A percentile compares a stretch with the other conserved stretches of the same genome.
Evolutionary conservation across 2,888 invertebrate species (phyloP).

Genomic region (Aspidapion aeneum): DNA sequence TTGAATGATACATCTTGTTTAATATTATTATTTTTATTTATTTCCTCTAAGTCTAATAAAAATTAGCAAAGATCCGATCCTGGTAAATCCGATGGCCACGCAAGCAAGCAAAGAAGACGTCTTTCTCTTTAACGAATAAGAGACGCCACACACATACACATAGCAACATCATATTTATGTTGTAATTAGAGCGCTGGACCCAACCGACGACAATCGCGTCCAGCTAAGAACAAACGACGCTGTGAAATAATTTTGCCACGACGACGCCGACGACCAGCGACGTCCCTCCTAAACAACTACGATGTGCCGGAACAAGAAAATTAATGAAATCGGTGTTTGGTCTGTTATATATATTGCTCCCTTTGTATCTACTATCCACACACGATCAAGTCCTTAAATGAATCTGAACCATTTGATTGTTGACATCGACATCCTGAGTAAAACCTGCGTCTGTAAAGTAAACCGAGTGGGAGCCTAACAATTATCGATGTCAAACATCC

Average conservation of each 20-base stretch:
- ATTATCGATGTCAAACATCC: too few relatives aligned
- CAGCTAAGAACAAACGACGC: constrained; percentile 12
- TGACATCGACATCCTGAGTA: too few relatives aligned
- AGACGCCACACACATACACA: background rate
- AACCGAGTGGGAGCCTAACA: too few relatives aligned
- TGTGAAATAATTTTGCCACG: background rate
- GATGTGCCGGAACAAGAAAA: background rate
- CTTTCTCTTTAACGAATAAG: too few relatives aligned
- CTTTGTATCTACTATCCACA: too few relatives aligned
- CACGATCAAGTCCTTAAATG: too few relatives aligned
- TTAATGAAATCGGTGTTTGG: too few relatives aligned
- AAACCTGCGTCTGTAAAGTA: too few relatives aligned
- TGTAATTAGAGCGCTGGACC: constrained; percentile 34
- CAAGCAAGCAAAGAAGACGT: background rate
- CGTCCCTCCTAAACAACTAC: background rate
- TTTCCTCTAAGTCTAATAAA: background rate
- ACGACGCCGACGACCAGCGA: background rate
- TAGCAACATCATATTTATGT: constrained; percentile 33
- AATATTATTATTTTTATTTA: too few relatives aligned
- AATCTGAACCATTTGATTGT: too few relatives aligned
- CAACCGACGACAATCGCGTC: constrained; percentile 18
- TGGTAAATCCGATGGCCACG: background rate
- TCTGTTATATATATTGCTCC: too few relatives aligned
- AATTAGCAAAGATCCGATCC: background rate
- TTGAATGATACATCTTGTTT: too few relatives aligned